Evolutionary conservation across 2,888 invertebrate species (phyloP).

Genomic region (Cyclophora punctaria): DNA sequence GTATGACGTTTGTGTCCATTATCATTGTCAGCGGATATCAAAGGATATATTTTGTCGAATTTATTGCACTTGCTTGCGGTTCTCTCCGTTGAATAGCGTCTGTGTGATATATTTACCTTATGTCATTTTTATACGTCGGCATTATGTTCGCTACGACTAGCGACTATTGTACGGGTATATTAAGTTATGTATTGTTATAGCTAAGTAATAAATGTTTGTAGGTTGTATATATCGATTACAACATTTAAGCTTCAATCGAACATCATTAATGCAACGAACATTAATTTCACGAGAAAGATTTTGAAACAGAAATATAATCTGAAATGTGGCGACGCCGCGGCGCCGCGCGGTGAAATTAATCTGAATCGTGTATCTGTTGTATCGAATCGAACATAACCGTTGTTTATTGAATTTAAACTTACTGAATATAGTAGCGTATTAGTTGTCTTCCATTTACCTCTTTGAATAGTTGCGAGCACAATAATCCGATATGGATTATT

Average conservation of each 20-base stretch:
- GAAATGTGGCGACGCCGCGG: conserved; percentile 48
- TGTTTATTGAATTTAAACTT: conserved; percentile 35
- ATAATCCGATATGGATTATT: conserved; percentile 19
- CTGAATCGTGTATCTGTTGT: conserved; percentile 46
- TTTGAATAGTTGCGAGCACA: conserved; percentile 18
- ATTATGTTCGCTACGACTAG: conserved; percentile 24
- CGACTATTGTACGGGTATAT: neutral
- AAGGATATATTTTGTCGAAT: conserved; percentile 49
- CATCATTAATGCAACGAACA: conserved; percentile 30
- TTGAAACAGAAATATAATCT: conserved; percentile 56
- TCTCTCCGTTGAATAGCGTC: conserved; percentile 35
- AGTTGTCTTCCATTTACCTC: conserved; percentile 20
- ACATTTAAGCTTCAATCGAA: conserved; percentile 23
- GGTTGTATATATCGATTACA: conserved; percentile 19
- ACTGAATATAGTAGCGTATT: conserved; percentile 25
- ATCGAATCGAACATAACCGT: conserved; percentile 41
- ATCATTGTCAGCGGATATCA: conserved; percentile 57
- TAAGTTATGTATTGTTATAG: conserved; percentile 25
- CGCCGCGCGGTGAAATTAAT: conserved; percentile 49
- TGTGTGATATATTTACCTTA: conserved; percentile 41
- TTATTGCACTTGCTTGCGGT: conserved; percentile 45
- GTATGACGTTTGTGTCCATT: conserved; percentile 55
- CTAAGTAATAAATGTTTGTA: conserved; percentile 15
- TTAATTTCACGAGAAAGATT: conserved; percentile 43
- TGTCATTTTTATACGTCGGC: conserved; percentile 24